Base-by-base conservation (phyloP, 2,888 invertebrate genomes). In the Drosophila prolongata region DNA sequence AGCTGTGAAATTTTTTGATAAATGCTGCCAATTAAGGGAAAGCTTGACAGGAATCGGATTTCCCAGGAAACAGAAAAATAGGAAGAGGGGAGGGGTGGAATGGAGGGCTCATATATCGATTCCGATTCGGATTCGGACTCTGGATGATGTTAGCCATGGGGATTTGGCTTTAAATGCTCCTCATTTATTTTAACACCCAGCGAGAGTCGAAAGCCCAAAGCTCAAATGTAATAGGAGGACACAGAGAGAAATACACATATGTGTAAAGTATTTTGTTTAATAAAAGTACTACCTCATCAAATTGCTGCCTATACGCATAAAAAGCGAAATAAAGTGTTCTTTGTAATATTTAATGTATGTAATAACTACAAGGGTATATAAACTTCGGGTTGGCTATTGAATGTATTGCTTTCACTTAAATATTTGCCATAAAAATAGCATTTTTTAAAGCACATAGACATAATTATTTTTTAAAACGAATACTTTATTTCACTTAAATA, bases 101-200 rank as follows among this genome's bases (percentile, higher is more conserved):
- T 8, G 24, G 24, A 49, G 30, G 38, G 42, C 54, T 50, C 43
- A 42, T 62, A 76, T 74, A 78, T 78, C 67, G 73, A 69, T 71
- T 64, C 54, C 53, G 50, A 54, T 49, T 38, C 8, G 16, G 38
- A 53, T 35, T 65, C 46, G 68, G 67, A 65, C 68, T 67, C 24
- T 37, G 38, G 53, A 55, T 27, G 13, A 24, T 52, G 55, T 42
- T 56, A 49, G 49, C 62, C 56, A 60, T 59, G 74, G 74, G 74
- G 66, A 76, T 71, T 78, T 65, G 57, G 57, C 62, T 73, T 56
- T 79, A 76, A 78, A 71, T 70, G 76, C 66, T 62, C 49, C 55
- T 60, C 79, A 78, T 78, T 79, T 79, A 76, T 78, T 79, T 71
- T 56, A 65, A 79, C 67, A 57, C 69, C 75, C 61, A 44, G 44